Evolutionary conservation across 2,113 vertebrate genomes (phyloP).

Genomic region (Columbina picui): DNA sequence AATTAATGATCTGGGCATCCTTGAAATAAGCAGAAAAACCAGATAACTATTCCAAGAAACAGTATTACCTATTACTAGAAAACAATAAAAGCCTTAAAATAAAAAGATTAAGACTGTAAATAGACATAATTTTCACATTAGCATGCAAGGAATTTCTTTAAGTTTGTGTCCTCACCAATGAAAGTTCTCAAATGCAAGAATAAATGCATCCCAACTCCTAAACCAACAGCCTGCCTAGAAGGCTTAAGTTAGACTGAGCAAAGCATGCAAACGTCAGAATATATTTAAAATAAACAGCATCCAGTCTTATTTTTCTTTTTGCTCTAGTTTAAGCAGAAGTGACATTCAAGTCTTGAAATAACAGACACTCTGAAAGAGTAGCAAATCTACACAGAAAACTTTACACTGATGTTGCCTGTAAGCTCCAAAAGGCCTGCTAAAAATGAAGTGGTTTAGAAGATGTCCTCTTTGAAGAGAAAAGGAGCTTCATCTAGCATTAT

Average conservation of each 20-base stretch:
- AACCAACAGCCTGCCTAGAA: not conserved
- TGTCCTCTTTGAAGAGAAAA: not conserved
- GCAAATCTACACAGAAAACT: not conserved
- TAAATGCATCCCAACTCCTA: not conserved
- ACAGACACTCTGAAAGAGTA: not conserved
- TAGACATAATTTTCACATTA: not conserved
- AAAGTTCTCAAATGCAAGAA: not conserved
- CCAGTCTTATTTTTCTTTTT: not conserved
- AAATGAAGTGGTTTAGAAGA: not conserved
- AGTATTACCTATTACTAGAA: not conserved
- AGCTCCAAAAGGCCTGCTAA: not conserved
- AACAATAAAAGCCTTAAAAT: not conserved
- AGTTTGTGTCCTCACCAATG: not conserved
- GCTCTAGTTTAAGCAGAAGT: not conserved
- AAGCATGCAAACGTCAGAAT: not conserved
- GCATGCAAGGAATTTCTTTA: not conserved
- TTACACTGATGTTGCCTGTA: not conserved
- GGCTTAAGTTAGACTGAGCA: not conserved
- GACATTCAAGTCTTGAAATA: not conserved
- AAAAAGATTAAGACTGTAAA: not conserved
- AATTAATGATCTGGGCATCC: slow-evolving; percentile 95
- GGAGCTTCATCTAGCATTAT: not conserved
- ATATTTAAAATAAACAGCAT: not conserved
- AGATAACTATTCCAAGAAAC: not conserved
- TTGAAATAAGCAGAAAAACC: slow-evolving; percentile 57